phyloP scores from a whole-genome alignment of 2,797 vertebrate genomes.

The Platyrinchus mystaceus region DNA sequence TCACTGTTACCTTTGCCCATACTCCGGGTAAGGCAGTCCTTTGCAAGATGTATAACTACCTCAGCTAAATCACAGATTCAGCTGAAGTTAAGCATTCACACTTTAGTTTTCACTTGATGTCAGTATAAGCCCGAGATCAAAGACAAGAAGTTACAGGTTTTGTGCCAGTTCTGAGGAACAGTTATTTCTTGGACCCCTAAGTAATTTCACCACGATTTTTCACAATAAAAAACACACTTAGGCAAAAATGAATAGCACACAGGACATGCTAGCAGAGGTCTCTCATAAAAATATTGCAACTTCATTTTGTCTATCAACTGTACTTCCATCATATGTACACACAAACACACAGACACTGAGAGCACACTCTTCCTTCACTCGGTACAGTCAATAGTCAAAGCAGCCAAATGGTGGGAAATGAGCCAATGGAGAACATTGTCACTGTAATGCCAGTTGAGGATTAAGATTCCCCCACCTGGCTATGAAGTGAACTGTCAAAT shows the following conservation, averaged over 20 bases:
- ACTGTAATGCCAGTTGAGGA: not conserved
- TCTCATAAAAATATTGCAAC: slow-evolving; percentile 69
- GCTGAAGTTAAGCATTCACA: not conserved
- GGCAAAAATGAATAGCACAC: slow-evolving; percentile 56
- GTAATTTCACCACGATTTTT: slow-evolving; percentile 7
- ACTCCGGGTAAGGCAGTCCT: not conserved
- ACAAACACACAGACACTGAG: not conserved
- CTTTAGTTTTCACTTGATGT: not conserved
- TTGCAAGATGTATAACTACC: not conserved
- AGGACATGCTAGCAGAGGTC: slow-evolving; percentile 64
- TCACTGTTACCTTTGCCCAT: not conserved
- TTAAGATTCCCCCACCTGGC: not conserved
- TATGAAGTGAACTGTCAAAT: slow-evolving; percentile 26
- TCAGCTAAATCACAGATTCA: not conserved
- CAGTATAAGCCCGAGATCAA: not conserved
- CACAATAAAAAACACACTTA: slow-evolving; percentile 46
- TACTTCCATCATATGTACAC: not conserved
- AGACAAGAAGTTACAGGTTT: not conserved
- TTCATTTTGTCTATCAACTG: slow-evolving; percentile 60
- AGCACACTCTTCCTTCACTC: not conserved
- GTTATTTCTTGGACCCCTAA: slow-evolving; percentile 42
- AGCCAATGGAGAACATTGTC: not conserved
- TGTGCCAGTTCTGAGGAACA: not conserved
- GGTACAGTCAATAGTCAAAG: slow-evolving; percentile 69
- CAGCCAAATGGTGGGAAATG: not conserved